Percentiles rank a stretch among this genome's conserved stretches.
These are phyloP conservation scores for Congeria kusceri DNA, from an alignment of 2,888 invertebrate genomes.

Conservation along the genomic window DNA sequence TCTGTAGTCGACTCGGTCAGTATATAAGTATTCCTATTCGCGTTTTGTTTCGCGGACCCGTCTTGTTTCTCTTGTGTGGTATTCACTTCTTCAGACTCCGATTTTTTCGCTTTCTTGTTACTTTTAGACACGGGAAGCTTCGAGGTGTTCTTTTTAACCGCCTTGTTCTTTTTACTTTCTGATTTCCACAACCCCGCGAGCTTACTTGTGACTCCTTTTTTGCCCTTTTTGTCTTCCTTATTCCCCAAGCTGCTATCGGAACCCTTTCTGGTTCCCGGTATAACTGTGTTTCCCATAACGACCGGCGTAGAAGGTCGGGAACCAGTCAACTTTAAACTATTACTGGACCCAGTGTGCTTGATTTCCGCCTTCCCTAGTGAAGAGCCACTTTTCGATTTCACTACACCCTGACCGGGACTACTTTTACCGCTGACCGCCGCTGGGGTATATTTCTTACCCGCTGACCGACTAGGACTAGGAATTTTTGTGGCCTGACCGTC, in stretches of 20 bases:
- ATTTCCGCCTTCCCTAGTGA: slow-evolving; percentile 71
- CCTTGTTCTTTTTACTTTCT: slow-evolving; percentile 85
- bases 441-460: slow-evolving; percentile 59
- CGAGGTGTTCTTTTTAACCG: slow-evolving; percentile 56
- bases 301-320: slow-evolving; percentile 76
- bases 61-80: slow-evolving; percentile 29
- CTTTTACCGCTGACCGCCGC: slow-evolving; percentile 20
- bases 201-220: slow-evolving; percentile 88
- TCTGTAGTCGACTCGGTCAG: slow-evolving; percentile 57
- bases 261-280: slow-evolving; percentile 46
- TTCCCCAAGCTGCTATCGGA: slow-evolving; percentile 40
- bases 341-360: slow-evolving; percentile 56
- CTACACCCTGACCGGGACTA: slow-evolving; percentile 63
- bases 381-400: slow-evolving; percentile 72
- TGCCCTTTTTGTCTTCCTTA: slow-evolving; percentile 58
- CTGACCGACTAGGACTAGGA: slow-evolving; percentile 65
- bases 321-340: slow-evolving; percentile 61
- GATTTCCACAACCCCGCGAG: slow-evolving; percentile 93
- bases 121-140: slow-evolving; percentile 69
- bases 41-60: slow-evolving; percentile 37
- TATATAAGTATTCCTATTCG: slow-evolving; percentile 58
- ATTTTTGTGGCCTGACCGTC: slow-evolving; percentile 44
- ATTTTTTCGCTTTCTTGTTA: slow-evolving; percentile 42
- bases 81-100: slow-evolving; percentile 9
- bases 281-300: slow-evolving; percentile 62